Percentiles rank a stretch among this genome's conserved stretches.
Conservation (phyloP, 92 coral and sea anemone species). For the Palythoa grandis region DNA sequence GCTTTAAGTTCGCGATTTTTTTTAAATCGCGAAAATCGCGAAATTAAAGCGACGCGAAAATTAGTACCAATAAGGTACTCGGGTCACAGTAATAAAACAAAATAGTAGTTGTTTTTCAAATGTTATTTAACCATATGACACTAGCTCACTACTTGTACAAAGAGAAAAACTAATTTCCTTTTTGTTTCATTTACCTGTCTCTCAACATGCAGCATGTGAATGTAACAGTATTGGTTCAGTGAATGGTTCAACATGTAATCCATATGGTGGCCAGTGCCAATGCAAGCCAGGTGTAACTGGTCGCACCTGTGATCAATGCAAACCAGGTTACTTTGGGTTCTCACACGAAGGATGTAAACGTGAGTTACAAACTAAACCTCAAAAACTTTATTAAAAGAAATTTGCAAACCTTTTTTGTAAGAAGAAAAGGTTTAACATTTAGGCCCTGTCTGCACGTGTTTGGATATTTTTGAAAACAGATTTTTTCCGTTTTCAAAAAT, state of each 20-base stretch:
- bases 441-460: too few species aligned
- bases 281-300: conserved; percentile 97
- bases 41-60: too few species aligned
- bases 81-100: too few species aligned
- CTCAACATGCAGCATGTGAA: conserved; percentile 67
- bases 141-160: too few species aligned
- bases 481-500: too few species aligned
- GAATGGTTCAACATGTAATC: conserved; percentile 67
- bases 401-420: background rate
- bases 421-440: background rate
- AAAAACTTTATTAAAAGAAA: background rate
- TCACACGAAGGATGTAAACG: conserved; percentile 86
- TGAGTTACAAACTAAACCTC: conserved; percentile 46
- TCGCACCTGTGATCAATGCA: conserved; percentile 80
- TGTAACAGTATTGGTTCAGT: conserved; percentile 77
- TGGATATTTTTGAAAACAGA: too few species aligned
- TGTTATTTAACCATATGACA: too few species aligned
- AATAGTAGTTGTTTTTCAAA: too few species aligned
- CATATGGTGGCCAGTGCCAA: conserved; percentile 89
- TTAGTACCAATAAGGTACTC: too few species aligned
- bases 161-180: background rate
- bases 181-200: background rate
- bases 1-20: too few species aligned
- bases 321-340: conserved; percentile 87
- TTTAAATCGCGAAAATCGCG: too few species aligned